Evolutionary conservation across 2,113 vertebrate species (phyloP), one percentile per base, ranked within the genome.

Genomic region (Cyanoderma ruficeps): DNA sequence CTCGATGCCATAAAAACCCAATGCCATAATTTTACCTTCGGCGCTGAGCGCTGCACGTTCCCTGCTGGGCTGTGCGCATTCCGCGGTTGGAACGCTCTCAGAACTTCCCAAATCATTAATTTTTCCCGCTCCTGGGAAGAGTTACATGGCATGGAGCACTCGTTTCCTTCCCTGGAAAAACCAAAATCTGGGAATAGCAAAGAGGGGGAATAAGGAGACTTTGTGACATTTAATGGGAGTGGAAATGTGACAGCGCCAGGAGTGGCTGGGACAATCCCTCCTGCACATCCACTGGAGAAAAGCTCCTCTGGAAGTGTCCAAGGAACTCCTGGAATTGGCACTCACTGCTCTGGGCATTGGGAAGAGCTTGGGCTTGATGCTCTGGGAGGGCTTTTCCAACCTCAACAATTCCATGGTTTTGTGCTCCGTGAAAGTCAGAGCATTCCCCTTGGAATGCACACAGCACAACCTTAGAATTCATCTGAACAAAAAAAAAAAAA

Each of bases 281-380:
- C 63, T 35, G 80, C 22, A 46, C 31, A 5, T 61, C 35, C 50
- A 30, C 20, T 12, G n/a, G 53, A 20, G 83, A 70, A 76, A 81
- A 81, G 1, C 42, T 11, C 42, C 33, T 68, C 55, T 72, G 68
- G 37, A 50, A 15, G 23, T 24, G 44, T 10, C 49, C 65, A 21
- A 30, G 64, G 41, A 53, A 9, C 6, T 39, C 28, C 19, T 78
- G 74, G 55, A 35, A 13, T 8, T 14, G 25, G 13, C 60, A 33
- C 33, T 27, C 33, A 8, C 22, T 6, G 39, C 39, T 31, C 60
- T 22, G 37, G 37, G 44, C 5, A 12, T 8, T 11, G 3, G n/a
- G 25, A 11, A 11, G 16, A 42, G 21, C 13, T 4, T 13, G 55
- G 46, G 33, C 6, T 53, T 0, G 0, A 3, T 35, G 33, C 4